phyloP scores from a whole-genome alignment of 1,140 invertebrate species.

The Calephelis virginiensis region DNA sequence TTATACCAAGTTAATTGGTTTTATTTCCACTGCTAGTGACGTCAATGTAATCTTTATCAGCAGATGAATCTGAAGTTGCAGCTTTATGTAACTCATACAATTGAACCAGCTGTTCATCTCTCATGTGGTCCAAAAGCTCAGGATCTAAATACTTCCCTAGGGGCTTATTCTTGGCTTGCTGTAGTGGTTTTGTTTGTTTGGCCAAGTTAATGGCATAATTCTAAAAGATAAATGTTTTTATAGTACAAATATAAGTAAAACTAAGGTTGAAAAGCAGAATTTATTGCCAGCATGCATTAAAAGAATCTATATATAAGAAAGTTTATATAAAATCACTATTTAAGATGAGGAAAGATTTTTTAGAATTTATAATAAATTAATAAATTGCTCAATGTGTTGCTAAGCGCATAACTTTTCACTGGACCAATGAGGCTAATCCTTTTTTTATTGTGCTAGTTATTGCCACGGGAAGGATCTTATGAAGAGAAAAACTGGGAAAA shows the following conservation, averaged over 20 bases:
- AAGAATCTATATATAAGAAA: too few species aligned
- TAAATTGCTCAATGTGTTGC: too few species aligned
- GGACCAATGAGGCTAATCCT: too few species aligned
- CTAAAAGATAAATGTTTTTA: slow-evolving; percentile 71
- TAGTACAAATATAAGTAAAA: slow-evolving; percentile 6
- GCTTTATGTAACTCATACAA: slow-evolving; percentile 90
- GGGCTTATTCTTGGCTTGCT: slow-evolving; percentile 73
- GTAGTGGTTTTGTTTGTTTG: slow-evolving; percentile 84
- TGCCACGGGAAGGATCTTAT: too few species aligned
- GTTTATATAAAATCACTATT: too few species aligned
- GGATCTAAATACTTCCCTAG: slow-evolving; percentile 82
- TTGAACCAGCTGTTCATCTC: slow-evolving; percentile 89
- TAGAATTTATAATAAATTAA: too few species aligned
- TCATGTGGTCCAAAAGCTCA: slow-evolving; percentile 84
- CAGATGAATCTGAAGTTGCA: slow-evolving; percentile 51
- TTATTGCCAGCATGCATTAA: too few species aligned
- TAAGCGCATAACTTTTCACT: too few species aligned
- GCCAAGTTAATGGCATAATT: slow-evolving; percentile 86
- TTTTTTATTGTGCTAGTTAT: too few species aligned
- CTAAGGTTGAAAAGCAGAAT: not conserved
- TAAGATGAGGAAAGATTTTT: too few species aligned
- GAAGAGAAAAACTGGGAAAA: too few species aligned
- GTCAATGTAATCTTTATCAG: slow-evolving; percentile 23
- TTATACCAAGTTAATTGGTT: not conserved
- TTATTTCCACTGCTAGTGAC: slow-evolving; percentile 16